A percentile compares a stretch with the other conserved stretches of the same genome.
Conservation (phyloP, 64 coral and sea anemone genomes). For the Dendrophyllia cribrosa region DNA sequence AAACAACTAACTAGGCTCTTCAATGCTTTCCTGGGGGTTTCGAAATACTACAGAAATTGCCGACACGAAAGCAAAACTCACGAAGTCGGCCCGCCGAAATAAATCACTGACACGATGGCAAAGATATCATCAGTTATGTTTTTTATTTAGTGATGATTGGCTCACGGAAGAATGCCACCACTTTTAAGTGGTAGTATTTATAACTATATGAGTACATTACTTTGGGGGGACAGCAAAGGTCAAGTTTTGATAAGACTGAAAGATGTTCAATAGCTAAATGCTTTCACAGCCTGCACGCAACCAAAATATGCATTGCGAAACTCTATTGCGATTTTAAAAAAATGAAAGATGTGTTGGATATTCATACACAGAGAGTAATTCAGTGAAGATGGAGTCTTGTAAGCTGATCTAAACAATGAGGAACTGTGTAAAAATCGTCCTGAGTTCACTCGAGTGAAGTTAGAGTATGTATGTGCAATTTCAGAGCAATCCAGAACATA, state of each 20-base stretch:
- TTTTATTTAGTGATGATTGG: conserved; percentile 28
- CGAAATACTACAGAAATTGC: background rate
- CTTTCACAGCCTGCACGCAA: conserved; percentile 25
- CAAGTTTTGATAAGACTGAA: conserved; percentile 49
- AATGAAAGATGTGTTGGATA: background rate
- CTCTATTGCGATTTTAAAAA: background rate
- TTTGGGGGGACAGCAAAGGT: conserved; percentile 13
- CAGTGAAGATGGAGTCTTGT: background rate
- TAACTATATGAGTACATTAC: conserved; percentile 30
- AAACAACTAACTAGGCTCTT: background rate
- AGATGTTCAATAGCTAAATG: background rate
- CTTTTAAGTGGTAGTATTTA: conserved; percentile 21
- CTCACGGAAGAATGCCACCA: background rate
- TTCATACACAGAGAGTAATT: background rate
- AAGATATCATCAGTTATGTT: conserved; percentile 6
- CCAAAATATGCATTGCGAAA: background rate
- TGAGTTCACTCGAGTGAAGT: background rate
- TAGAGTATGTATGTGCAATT: background rate
- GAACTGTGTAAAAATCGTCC: background rate
- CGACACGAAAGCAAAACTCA: conserved; percentile 20
- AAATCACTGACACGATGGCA: conserved; percentile 2
- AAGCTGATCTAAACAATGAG: background rate
- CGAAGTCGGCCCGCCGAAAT: background rate
- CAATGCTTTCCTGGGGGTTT: conserved; percentile 2
- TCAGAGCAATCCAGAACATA: background rate